These are phyloP conservation scores for Eleutherodactylus coqui DNA, from an alignment of 2,797 vertebrate species.

Conservation along the genomic window DNA sequence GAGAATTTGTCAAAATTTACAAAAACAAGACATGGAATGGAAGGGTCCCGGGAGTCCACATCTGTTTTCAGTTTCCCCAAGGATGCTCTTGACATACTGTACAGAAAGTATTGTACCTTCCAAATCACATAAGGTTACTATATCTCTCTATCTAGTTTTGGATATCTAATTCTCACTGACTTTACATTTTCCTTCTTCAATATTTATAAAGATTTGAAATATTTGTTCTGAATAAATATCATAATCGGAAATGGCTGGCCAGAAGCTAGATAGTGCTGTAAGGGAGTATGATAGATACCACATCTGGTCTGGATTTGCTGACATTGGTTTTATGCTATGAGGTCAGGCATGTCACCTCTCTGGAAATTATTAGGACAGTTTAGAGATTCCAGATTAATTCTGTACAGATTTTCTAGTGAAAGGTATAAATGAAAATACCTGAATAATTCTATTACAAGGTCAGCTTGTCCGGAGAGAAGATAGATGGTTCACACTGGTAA, in stretches of 20 bases:
- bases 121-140: background rate
- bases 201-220: constrained; percentile 17
- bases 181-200: background rate
- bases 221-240: constrained; percentile 1
- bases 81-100: background rate
- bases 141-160: background rate
- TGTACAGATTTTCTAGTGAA: constrained; percentile 35
- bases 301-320: constrained; percentile 48
- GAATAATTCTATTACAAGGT: constrained; percentile 14
- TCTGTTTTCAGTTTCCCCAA: background rate
- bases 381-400: constrained; percentile 40
- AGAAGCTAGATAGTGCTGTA: constrained; percentile 30
- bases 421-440: constrained; percentile 34
- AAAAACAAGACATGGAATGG: background rate
- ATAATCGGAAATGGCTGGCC: constrained; percentile 25
- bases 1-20: background rate
- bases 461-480: constrained; percentile 15
- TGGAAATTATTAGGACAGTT: constrained; percentile 51
- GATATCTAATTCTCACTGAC: background rate
- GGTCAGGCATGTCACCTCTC: constrained; percentile 45
- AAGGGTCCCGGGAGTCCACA: background rate
- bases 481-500: constrained; percentile 11
- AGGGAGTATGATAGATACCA: constrained; percentile 14
- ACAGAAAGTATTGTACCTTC: background rate
- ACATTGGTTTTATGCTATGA: constrained; percentile 30